Base-by-base conservation (phyloP, 2,888 invertebrate species). In the Drosophila percnosoma region DNA sequence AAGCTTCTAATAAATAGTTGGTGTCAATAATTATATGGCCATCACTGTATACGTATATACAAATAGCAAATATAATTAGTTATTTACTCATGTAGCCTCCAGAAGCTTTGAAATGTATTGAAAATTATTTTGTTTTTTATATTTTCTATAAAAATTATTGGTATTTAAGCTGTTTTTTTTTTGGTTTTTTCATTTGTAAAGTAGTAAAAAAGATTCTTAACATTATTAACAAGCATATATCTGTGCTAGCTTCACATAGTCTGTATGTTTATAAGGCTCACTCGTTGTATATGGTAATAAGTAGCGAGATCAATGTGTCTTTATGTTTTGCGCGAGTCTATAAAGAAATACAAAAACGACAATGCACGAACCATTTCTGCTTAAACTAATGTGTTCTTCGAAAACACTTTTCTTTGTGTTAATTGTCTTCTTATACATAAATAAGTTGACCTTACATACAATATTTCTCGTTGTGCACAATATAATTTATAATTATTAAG, bases 251-350 rank as follows among this genome's bases (percentile, higher is more conserved):
- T 60, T 34, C 73, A 62, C 36, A 51, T 42, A 24, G 42, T 66
- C 64, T 65, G 38, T 66, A 68, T 62, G 66, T 74, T 64, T 69
- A 78, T 80, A 82, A 75, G 70, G 80, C 83, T 85, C 86, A 82
- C 82, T 82, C 82, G 42, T 77, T 62, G 65, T 70, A 69, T 42
- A 33, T 53, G 31, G 57, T 64, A 55, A 45, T 49, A 53, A 64
- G 66, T 73, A 75, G 60, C 78, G 82, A 82, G 82, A 83, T 83
- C 82, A 78, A 60, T 80, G 45, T 68, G 59, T 69, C 21, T 60
- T 60, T 63, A 53, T 53, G 49, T 66, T 42, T 68, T 68, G 59
- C 62, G 51, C 64, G 48, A 73, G 40, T 66, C 49, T 63, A 65
- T 68, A 57, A 68, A 54, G 52, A 68, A 64, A 67, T 74, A 78